Conservation (phyloP, 2,113 vertebrate species). For the Ceuthmochares aereus region DNA sequence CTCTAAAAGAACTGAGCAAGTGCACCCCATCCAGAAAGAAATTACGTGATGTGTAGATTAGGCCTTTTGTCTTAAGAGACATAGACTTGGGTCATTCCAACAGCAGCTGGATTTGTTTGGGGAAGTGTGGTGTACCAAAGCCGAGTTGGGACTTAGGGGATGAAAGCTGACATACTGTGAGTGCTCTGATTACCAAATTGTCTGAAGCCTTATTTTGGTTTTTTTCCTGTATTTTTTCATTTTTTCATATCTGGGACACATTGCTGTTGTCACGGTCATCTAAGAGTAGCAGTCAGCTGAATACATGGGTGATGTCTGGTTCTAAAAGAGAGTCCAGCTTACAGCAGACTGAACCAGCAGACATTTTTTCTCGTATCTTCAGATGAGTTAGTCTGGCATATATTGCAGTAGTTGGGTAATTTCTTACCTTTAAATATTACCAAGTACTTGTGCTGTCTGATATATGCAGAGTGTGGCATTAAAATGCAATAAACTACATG, state of each 20-base stretch:
- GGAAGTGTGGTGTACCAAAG: neutral
- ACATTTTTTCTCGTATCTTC: neutral
- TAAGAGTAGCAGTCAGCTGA: neutral
- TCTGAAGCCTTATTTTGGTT: neutral
- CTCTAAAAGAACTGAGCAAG: neutral
- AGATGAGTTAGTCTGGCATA: neutral
- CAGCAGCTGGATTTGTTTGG: neutral
- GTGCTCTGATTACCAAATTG: neutral
- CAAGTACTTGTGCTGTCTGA: neutral
- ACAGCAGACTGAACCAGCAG: neutral
- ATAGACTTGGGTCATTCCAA: neutral
- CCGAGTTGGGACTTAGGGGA: accelerated
- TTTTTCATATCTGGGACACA: neutral
- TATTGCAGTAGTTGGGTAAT: neutral
- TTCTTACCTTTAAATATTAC: slow-evolving; percentile 11
- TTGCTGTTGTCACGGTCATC: neutral
- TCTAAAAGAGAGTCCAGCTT: neutral
- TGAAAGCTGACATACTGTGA: neutral
- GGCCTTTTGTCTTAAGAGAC: neutral
- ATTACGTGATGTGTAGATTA: accelerated
- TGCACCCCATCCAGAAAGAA: neutral
- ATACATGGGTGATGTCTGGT: neutral
- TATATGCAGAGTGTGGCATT: neutral
- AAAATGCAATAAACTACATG: neutral
- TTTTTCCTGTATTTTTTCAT: neutral